Base-by-base conservation (phyloP, 2,888 invertebrate genomes). In the Homarus gammarus region DNA sequence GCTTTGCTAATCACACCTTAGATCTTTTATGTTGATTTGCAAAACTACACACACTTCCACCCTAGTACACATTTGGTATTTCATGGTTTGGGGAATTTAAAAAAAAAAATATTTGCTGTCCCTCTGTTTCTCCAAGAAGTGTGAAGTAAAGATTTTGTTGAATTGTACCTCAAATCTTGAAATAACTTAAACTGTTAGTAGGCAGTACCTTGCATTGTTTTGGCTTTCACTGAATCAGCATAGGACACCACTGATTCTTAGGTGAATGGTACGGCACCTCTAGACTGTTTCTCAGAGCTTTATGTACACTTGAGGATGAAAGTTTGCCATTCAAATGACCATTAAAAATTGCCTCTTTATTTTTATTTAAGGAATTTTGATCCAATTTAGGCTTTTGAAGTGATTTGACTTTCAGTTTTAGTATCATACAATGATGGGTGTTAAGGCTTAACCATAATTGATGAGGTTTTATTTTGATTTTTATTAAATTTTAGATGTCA, bases 21-120 rank as follows among this genome's bases (percentile, higher is more conserved):
- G 73, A 73, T 36, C 12, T 73, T 73, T 73, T 73, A n/a, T n/a
- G n/a, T n/a, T 73, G 3, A 40, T 73, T 73, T 64, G 64, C 64
- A 64, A 64, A 64, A 64, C 3, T 27, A 56, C 44, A 64, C 64
- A 64, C 12, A 64, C 64, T 10, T 27, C 64, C 64, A 10, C 27
- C 27, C 5, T 64, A 22, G n/a, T 64, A 64, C n/a, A 64, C 22
- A 22, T 64, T 27, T 27, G 5, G 64, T 64, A 64, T 27, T 64
- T n/a, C n/a, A 64, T 22, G 64, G 64, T 18, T 77, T 6, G 10
- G 15, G 18, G 38, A 6, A 49, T 44, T n/a, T n/a, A n/a, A n/a
- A n/a, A n/a, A n/a, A n/a, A n/a, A n/a, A n/a, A n/a, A n/a, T n/a
- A n/a, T 38, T n/a, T 44, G 31, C 27, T 31, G 22, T n/a, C 40